Base-by-base conservation (phyloP, 2,113 vertebrate species). In the Tautogolabrus adspersus region DNA sequence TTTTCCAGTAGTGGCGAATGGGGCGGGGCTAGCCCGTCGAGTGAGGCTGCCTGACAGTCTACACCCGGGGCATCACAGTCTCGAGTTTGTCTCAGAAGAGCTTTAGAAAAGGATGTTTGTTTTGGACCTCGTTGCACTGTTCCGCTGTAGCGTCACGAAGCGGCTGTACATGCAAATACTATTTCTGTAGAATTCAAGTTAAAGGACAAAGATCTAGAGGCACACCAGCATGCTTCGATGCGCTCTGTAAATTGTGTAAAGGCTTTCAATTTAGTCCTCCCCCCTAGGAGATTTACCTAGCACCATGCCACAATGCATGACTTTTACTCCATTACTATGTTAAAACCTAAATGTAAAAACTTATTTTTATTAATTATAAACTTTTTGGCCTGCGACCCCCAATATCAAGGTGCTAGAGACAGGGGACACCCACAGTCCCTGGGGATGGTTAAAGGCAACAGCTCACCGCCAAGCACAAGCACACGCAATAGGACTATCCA, bases 131-230 rank as follows among this genome's bases (percentile, higher is more conserved):
- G 68, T 47, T 23, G 6, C 59, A 3, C 44, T 58, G 19, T 44
- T 62, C 38, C 57, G 74, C 68, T 88, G 72, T 57, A 91, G 89
- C 89, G 90, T 61, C 89, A 77, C 84, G 1, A 52, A 64, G 91
- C 66, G 89, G 88, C 18, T 44, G 26, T 15, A 67, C n/a, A 61
- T 22, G 59, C 23, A 79, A 83, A 70, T 61, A 59, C 44, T 22
- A 8, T 21, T 23, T 67, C n/a, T 59, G 47, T 42, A 22, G 51
- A 54, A 46, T n/a, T 9, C 34, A 42, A 11, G 40, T 49, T 49
- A 18, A 8, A 18, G 47, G 5, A 49, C 7, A 49, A 18, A 47
- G 46, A 49, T 49, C 15, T 19, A 16, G 8, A 42, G 40, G 6
- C 5, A 18, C 8, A 12, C 0, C 2, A 15, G 59, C 38, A n/a